Evolutionary conservation across 2,113 vertebrate species (phyloP).

Genomic region (Podocnemis expansa): DNA sequence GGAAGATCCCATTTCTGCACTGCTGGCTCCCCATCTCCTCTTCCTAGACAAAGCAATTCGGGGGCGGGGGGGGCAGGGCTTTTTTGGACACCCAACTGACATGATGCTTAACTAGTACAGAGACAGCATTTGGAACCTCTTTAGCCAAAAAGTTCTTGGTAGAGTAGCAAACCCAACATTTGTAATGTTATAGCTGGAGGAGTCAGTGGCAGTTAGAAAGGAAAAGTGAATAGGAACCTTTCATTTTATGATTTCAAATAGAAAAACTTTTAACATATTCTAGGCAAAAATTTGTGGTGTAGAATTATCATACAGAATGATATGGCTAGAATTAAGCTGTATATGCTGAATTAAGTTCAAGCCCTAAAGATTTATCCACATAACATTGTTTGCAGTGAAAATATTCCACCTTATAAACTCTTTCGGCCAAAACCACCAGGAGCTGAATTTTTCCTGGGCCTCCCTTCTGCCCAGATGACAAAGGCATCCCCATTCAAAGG

Average conservation of each 20-base stretch:
- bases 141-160: not conserved
- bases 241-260: not conserved
- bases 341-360: not conserved
- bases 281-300: not conserved
- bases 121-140: not conserved
- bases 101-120: not conserved
- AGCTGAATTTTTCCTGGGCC: not conserved
- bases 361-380: not conserved
- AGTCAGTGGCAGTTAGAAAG: fast-evolving
- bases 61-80: too few species aligned
- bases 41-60: not conserved
- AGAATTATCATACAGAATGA: not conserved
- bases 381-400: not conserved
- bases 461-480: not conserved
- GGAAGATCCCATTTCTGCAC: not conserved
- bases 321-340: not conserved
- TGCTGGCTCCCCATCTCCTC: not conserved
- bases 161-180: not conserved
- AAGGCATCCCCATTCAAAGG: not conserved
- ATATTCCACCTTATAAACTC: not conserved
- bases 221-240: not conserved
- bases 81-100: not conserved
- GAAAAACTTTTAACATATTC: not conserved
- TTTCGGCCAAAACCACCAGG: not conserved
- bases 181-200: not conserved